Evolutionary conservation across 1,140 invertebrate species (phyloP), one percentile per base, ranked within the genome.

Genomic region (Leguminivora glycinivorella): DNA sequence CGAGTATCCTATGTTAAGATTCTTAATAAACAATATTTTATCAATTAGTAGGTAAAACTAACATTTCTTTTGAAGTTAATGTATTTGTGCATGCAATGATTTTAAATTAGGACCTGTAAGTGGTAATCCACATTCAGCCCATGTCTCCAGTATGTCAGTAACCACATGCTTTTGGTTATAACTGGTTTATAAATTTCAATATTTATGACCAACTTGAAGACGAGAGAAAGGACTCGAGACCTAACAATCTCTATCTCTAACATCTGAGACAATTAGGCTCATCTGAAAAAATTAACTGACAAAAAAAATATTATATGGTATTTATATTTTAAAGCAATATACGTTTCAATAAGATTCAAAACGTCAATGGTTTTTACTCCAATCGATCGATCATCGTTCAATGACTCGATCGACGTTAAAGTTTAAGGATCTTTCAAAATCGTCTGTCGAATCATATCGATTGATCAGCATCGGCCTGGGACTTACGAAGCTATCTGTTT

Each of bases 51-150:
- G n/a, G 25, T 29, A 22, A 9, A 52, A 19, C 9, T 7, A 10
- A 12, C 2, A 38, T 38, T 38, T 22, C 17, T 63, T 24, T 25
- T 29, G 24, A 25, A 25, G n/a, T 26, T 34, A 31, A 67, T 67
- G 38, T 38, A 26, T 22, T 67, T 67, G 17, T 69, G 24, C 40
- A 69, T 69, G 38, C 38, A 19, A 12, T 67, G 0, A 25, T 5
- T 31, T 67, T 43, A 25, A 67, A 24, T 67, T 67, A 38, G 31
- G 66, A 67, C 19, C 38, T 43, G 25, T 63, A 31, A 63, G 58
- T 63, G 58, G 58, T 34, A 31, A 31, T 63, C 58, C 58, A 63
- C 58, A 63, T 24, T 29, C 58, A 31, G 25, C 58, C 58, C 25
- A 25, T 25, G 14, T 31, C 22, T 63, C 22, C 14, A 34, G 25